Conservation (phyloP, 35 echinoderm and acorn worm species). For the Chiridota heheva region DNA sequence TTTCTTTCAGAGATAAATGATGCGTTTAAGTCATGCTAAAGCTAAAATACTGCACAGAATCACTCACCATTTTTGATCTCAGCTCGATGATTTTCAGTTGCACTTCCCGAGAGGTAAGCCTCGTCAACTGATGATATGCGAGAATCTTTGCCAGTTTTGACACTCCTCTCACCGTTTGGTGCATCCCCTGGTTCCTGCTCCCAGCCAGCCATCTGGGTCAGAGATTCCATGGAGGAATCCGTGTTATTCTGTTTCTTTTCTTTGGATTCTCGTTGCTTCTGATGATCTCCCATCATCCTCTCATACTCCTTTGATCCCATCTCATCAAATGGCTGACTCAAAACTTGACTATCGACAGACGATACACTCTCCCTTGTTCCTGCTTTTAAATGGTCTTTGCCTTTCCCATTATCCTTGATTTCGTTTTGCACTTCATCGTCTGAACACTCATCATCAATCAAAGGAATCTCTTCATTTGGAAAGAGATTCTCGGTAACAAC, state of each 20-base stretch:
- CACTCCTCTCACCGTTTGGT: neutral
- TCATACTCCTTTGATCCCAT: slow-evolving; percentile 62
- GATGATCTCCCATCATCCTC: slow-evolving; percentile 52
- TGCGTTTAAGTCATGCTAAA: too few relatives aligned
- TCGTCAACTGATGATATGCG: too few relatives aligned
- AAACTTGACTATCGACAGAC: slow-evolving; percentile 59
- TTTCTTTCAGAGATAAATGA: too few relatives aligned
- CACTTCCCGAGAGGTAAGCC: too few relatives aligned
- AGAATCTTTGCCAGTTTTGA: too few relatives aligned
- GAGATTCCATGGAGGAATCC: slow-evolving; percentile 22
- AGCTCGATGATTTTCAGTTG: too few relatives aligned
- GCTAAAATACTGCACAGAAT: too few relatives aligned
- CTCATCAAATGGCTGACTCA: slow-evolving; percentile 79
- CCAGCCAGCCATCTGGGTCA: neutral
- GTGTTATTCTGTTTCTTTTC: slow-evolving; percentile 6
- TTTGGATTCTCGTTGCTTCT: neutral
- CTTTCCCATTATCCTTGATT: slow-evolving; percentile 14
- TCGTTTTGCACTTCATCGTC: slow-evolving; percentile 13
- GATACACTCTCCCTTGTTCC: slow-evolving; percentile 35
- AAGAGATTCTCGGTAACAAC: slow-evolving; percentile 34
- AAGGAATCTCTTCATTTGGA: slow-evolving; percentile 46
- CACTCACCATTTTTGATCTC: too few relatives aligned
- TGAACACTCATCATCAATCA: slow-evolving; percentile 24
- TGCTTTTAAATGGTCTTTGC: neutral
- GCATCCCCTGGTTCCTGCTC: neutral